These are phyloP conservation scores for Camponotus pennsylvanicus DNA, from an alignment of 1,140 invertebrate species.

Conservation along the genomic window DNA sequence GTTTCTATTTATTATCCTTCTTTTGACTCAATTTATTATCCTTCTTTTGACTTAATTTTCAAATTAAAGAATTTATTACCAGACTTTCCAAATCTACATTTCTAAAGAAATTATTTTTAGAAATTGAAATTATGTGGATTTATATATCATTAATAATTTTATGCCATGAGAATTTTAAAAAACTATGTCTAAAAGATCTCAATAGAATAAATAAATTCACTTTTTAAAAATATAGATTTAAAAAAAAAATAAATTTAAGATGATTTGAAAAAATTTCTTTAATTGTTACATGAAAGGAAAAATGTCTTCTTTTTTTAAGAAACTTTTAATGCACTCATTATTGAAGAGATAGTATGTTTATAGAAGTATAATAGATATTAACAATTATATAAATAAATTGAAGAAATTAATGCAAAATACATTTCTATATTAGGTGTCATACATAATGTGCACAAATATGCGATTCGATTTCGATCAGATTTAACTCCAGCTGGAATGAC, in stretches of 20 bases:
- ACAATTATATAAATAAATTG: background rate
- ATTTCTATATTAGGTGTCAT: background rate
- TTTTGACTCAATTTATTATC: background rate
- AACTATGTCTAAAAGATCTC: background rate
- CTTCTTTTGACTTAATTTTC: background rate
- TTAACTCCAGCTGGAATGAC: background rate
- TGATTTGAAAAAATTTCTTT: background rate
- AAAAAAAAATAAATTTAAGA: slow-evolving; percentile 15
- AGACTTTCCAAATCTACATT: background rate
- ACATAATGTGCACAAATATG: background rate
- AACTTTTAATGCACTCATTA: background rate
- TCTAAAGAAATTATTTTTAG: slow-evolving; percentile 1
- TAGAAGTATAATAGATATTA: background rate
- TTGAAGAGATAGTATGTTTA: background rate
- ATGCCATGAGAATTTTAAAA: background rate
- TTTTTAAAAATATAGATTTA: background rate
- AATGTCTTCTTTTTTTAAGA: background rate
- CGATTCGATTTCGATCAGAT: background rate
- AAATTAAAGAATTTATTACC: slow-evolving; percentile 7
- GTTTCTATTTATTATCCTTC: background rate
- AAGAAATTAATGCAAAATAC: background rate
- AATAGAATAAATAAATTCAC: background rate
- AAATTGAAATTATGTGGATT: background rate
- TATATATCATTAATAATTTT: background rate
- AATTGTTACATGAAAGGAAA: background rate